A percentile compares a stretch with the other conserved stretches of the same genome.
phyloP scores from a whole-genome alignment of 2,888 invertebrate genomes.

The Melikaiella ostensackeni region DNA sequence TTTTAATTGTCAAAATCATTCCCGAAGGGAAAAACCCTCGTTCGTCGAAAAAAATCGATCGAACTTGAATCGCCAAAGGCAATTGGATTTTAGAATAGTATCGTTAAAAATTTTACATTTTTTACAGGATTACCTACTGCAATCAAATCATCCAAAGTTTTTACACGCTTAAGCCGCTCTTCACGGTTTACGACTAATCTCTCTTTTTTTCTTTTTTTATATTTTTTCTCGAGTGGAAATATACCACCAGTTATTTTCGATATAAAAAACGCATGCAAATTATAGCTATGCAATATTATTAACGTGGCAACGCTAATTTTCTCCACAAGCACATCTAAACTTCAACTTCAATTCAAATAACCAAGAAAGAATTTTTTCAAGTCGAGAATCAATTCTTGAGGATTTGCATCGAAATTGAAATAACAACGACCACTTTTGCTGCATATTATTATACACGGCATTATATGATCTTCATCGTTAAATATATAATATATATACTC shows the following conservation, averaged over 20 bases:
- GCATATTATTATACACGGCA: conserved; percentile 44
- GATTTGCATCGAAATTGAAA: conserved; percentile 18
- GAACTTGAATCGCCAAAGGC: conserved; percentile 41
- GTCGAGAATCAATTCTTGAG: background rate
- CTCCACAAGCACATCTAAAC: conserved; percentile 11
- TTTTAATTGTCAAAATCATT: conserved; percentile 31
- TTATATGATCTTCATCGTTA: conserved; percentile 39
- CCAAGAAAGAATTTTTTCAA: background rate
- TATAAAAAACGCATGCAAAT: conserved; percentile 39
- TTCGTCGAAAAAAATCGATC: conserved; percentile 10
- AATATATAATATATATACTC: conserved; percentile 56
- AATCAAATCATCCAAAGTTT: conserved; percentile 35
- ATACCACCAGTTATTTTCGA: conserved; percentile 3
- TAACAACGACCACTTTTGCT: conserved; percentile 35
- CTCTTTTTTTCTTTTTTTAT: conserved; percentile 43
- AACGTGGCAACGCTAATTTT: conserved; percentile 45
- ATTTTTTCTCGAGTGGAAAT: conserved; percentile 13
- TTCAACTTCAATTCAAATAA: conserved; percentile 11
- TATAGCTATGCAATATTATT: conserved; percentile 30
- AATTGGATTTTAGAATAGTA: conserved; percentile 34
- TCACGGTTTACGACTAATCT: conserved; percentile 45
- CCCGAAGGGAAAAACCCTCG: background rate
- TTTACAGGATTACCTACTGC: conserved; percentile 48
- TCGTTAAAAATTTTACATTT: conserved; percentile 37
- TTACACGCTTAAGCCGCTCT: conserved; percentile 42